Evolutionary conservation across 2,888 invertebrate species (phyloP).

Genomic region (Tridacna crocea): DNA sequence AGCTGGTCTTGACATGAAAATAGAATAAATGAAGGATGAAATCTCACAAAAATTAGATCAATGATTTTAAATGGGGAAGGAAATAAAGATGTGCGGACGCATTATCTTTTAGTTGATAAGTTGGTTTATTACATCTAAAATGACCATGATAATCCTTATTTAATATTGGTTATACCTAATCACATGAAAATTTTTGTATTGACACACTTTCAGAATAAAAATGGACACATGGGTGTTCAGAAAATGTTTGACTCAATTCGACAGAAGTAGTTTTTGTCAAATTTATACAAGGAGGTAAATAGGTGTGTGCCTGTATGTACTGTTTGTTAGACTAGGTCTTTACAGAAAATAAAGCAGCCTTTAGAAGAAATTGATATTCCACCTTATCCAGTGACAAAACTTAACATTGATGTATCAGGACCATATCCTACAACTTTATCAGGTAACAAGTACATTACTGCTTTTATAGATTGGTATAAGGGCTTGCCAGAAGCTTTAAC

Average conservation of each 20-base stretch:
- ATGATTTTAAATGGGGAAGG: constrained; percentile 23
- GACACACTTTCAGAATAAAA: constrained; percentile 39
- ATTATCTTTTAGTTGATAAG: constrained; percentile 38
- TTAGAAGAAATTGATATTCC: constrained; percentile 56
- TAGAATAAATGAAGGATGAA: constrained; percentile 35
- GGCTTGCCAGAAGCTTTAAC: too few species aligned
- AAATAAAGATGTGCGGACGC: constrained; percentile 15
- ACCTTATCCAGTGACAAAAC: constrained; percentile 33
- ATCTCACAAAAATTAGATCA: constrained; percentile 24
- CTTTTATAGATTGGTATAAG: constrained; percentile 32
- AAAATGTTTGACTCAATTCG: constrained; percentile 20
- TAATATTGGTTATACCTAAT: constrained; percentile 38
- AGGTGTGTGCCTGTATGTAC: constrained; percentile 18
- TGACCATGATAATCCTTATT: constrained; percentile 38
- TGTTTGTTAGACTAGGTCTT: constrained; percentile 32
- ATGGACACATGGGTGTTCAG: constrained; percentile 40
- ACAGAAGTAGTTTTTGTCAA: constrained; percentile 46
- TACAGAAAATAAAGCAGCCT: constrained; percentile 34
- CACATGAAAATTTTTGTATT: constrained; percentile 35
- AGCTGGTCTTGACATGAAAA: constrained; percentile 24
- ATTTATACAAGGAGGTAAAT: constrained; percentile 34
- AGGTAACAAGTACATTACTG: constrained; percentile 43
- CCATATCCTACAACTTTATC: constrained; percentile 24
- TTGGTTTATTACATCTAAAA: constrained; percentile 53
- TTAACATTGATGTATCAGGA: constrained; percentile 33